Evolutionary conservation across 1,140 invertebrate species (phyloP).

Genomic region (Copidosoma floridanum): DNA sequence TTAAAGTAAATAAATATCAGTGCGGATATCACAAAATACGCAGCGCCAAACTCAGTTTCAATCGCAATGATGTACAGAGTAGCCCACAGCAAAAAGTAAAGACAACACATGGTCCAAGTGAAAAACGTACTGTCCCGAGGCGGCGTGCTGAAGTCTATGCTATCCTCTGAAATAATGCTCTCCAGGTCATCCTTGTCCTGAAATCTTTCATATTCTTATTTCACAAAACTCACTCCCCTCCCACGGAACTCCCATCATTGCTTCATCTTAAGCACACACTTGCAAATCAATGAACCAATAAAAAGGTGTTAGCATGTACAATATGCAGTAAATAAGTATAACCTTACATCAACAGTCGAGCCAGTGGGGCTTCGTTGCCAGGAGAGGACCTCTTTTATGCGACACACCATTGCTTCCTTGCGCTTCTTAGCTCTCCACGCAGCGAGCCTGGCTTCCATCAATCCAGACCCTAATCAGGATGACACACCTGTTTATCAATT

Average conservation of each 20-base stretch:
- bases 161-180: slow-evolving; percentile 37
- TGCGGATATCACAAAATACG: slow-evolving; percentile 80
- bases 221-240: neutral
- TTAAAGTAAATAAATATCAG: slow-evolving; percentile 83
- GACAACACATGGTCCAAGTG: slow-evolving; percentile 34
- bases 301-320: neutral
- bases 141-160: slow-evolving; percentile 31
- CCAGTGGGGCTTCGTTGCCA: slow-evolving; percentile 29
- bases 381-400: slow-evolving; percentile 32
- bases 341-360: slow-evolving; percentile 38
- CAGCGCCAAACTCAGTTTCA: slow-evolving; percentile 83
- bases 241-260: no score
- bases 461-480: no score
- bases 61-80: slow-evolving; percentile 69
- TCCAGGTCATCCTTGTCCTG: slow-evolving; percentile 42
- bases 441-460: slow-evolving; percentile 42
- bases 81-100: slow-evolving; percentile 66
- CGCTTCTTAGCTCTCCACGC: slow-evolving; percentile 40
- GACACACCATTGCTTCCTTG: slow-evolving; percentile 36
- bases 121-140: slow-evolving; percentile 31
- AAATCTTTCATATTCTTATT: slow-evolving; percentile 31
- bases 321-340: slow-evolving; percentile 20
- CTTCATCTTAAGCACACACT: no score
- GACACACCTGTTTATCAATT: no score
- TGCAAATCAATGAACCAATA: no score